phyloP scores from a whole-genome alignment of 2,888 invertebrate genomes.

The Mythimna impura region DNA sequence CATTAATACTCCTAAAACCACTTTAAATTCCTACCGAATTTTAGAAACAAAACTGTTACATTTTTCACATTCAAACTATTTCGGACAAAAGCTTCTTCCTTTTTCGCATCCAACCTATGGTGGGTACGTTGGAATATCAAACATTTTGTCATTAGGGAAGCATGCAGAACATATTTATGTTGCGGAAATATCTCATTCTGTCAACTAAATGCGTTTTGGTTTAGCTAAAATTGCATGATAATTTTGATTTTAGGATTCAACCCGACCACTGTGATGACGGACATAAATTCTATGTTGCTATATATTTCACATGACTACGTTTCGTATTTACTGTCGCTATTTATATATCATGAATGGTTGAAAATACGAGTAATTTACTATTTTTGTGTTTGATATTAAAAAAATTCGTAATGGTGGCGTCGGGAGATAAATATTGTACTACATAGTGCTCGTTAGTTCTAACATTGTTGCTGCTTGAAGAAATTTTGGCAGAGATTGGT shows the following conservation, averaged over 20 bases:
- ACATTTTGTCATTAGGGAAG: slow-evolving; percentile 76
- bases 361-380: slow-evolving; percentile 57
- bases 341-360: slow-evolving; percentile 60
- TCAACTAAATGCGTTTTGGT: slow-evolving; percentile 85
- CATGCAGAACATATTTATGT: slow-evolving; percentile 78
- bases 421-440: slow-evolving; percentile 30
- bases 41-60: slow-evolving; percentile 34
- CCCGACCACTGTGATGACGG: slow-evolving; percentile 78
- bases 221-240: slow-evolving; percentile 87
- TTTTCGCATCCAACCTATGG: slow-evolving; percentile 62
- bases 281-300: slow-evolving; percentile 65
- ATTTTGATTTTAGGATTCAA: slow-evolving; percentile 85
- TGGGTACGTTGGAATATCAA: slow-evolving; percentile 69
- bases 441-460: slow-evolving; percentile 32
- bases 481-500: slow-evolving; percentile 30
- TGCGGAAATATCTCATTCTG: slow-evolving; percentile 83
- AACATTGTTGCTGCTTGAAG: slow-evolving; percentile 23
- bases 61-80: slow-evolving; percentile 61
- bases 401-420: slow-evolving; percentile 42
- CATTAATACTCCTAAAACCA: slow-evolving; percentile 70
- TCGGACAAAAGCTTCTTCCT: slow-evolving; percentile 60
- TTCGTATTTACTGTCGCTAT: slow-evolving; percentile 47
- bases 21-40: slow-evolving; percentile 74
- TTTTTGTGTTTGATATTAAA: slow-evolving; percentile 49
- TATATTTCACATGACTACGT: slow-evolving; percentile 52